These are phyloP conservation scores for Drosophila neutralis DNA, from an alignment of 2,888 invertebrate species.

Conservation along the genomic window DNA sequence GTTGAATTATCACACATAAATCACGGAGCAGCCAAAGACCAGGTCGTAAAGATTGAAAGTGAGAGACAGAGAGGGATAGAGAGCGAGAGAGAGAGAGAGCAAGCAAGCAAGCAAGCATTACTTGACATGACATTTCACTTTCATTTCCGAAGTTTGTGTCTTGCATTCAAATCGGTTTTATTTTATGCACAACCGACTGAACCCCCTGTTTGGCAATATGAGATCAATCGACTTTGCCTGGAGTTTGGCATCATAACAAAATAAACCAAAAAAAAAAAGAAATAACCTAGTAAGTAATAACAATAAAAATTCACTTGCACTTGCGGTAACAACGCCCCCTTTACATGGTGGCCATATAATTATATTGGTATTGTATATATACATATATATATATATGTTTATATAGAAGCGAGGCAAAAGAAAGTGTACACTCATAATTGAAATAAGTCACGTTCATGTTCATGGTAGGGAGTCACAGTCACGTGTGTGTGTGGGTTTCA, in stretches of 20 bases:
- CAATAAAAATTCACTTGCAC: constrained; percentile 50
- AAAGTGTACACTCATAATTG: constrained; percentile 60
- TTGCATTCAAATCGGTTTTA: constrained; percentile 71
- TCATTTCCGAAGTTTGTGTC: constrained; percentile 79
- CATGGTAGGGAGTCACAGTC: constrained; percentile 35
- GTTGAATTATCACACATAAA: constrained; percentile 72
- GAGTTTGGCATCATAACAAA: constrained; percentile 12
- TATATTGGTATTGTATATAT: not conserved
- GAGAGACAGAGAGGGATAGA: not conserved
- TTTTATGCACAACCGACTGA: constrained; percentile 24
- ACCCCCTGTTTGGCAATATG: constrained; percentile 30
- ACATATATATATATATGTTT: constrained; percentile 7
- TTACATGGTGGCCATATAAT: constrained; percentile 12
- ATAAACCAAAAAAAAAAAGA: not conserved
- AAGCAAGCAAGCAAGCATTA: not conserved
- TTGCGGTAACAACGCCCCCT: constrained; percentile 17
- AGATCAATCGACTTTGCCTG: constrained; percentile 50
- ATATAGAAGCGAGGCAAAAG: constrained; percentile 46
- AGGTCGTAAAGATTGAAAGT: constrained; percentile 8
- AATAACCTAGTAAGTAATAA: constrained; percentile 26
- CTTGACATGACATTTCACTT: constrained; percentile 77
- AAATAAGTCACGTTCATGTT: constrained; percentile 71
- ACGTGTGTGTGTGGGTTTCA: constrained; percentile 24
- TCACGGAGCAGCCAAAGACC: constrained; percentile 42
- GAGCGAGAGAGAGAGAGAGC: not conserved